phyloP scores from a whole-genome alignment of 2,888 invertebrate species.

The Oegoconia quadripuncta region DNA sequence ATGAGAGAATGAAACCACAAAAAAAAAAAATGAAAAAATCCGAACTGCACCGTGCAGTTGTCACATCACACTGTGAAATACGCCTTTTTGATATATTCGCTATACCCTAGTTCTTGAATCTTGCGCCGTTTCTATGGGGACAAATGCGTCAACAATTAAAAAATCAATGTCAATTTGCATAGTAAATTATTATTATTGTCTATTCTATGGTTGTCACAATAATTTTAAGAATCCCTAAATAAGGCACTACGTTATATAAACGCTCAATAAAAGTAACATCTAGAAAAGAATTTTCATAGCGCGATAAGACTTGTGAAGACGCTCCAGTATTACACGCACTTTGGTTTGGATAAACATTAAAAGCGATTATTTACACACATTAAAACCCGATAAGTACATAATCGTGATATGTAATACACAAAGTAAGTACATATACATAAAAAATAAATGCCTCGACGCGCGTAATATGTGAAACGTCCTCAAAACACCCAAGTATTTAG shows the following conservation, averaged over 20 bases:
- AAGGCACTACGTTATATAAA: slow-evolving; percentile 55
- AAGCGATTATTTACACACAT: slow-evolving; percentile 48
- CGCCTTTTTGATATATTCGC: too few relatives aligned
- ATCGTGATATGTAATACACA: slow-evolving; percentile 54
- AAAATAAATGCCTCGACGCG: slow-evolving; percentile 38
- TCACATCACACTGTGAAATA: too few relatives aligned
- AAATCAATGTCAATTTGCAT: too few relatives aligned
- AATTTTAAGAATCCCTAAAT: slow-evolving; percentile 35
- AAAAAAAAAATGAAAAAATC: too few relatives aligned
- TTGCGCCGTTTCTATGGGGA: too few relatives aligned
- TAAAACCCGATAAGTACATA: slow-evolving; percentile 39
- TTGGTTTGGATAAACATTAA: slow-evolving; percentile 31
- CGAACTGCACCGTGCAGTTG: too few relatives aligned
- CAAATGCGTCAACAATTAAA: too few relatives aligned
- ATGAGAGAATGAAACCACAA: too few relatives aligned
- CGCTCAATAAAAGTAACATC: slow-evolving; percentile 14
- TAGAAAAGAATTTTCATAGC: slow-evolving; percentile 22
- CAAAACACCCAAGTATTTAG: slow-evolving; percentile 38
- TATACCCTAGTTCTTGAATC: too few relatives aligned
- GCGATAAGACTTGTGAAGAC: slow-evolving; percentile 40
- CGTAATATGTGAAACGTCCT: slow-evolving; percentile 40
- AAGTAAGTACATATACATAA: slow-evolving; percentile 45
- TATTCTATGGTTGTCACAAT: too few relatives aligned
- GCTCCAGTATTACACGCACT: slow-evolving; percentile 36
- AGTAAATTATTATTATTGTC: too few relatives aligned